These are phyloP conservation scores for Trachurus trachurus DNA, from an alignment of 2,797 vertebrate species.

Conservation along the genomic window DNA sequence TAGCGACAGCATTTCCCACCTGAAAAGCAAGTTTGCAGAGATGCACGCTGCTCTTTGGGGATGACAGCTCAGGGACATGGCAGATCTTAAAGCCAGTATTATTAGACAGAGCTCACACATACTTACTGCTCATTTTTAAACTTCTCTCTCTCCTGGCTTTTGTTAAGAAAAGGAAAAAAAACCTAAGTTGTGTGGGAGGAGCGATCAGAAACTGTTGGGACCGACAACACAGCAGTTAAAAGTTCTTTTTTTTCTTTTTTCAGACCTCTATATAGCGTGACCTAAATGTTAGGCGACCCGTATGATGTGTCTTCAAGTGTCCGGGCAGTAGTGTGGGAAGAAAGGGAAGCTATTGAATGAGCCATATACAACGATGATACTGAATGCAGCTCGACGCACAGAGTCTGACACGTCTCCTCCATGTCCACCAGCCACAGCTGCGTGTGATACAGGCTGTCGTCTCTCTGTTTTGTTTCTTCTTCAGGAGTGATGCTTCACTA, in stretches of 20 bases:
- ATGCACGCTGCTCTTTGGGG: conserved; percentile 11
- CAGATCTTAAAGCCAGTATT: conserved; percentile 32
- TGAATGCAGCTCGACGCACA: conserved; percentile 37
- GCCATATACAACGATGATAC: conserved; percentile 31
- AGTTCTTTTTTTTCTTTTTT: conserved; percentile 38
- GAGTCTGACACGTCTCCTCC: conserved; percentile 38
- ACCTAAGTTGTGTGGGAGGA: conserved; percentile 38
- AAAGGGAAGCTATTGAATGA: conserved; percentile 56
- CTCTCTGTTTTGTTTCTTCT: conserved; percentile 15
- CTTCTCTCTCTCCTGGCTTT: conserved; percentile 6
- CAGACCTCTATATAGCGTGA: conserved; percentile 59
- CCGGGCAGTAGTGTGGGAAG: conserved; percentile 54
- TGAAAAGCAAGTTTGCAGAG: conserved; percentile 36
- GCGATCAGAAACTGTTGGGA: conserved; percentile 40
- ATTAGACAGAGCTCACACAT: conserved; percentile 18
- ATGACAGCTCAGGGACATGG: conserved; percentile 40
- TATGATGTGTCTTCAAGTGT: conserved; percentile 76
- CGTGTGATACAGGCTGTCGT: conserved; percentile 8
- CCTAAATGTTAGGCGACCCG: conserved; percentile 77
- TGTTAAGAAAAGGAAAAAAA: too few relatives aligned
- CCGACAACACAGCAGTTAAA: conserved; percentile 37
- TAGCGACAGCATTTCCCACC: conserved; percentile 53
- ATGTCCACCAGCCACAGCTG: conserved; percentile 18
- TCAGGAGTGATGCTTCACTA: background rate
- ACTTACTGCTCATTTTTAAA: conserved; percentile 25